These are phyloP conservation scores for Brachionus rubens DNA, from an alignment of 1,140 invertebrate genomes.

Conservation along the genomic window DNA sequence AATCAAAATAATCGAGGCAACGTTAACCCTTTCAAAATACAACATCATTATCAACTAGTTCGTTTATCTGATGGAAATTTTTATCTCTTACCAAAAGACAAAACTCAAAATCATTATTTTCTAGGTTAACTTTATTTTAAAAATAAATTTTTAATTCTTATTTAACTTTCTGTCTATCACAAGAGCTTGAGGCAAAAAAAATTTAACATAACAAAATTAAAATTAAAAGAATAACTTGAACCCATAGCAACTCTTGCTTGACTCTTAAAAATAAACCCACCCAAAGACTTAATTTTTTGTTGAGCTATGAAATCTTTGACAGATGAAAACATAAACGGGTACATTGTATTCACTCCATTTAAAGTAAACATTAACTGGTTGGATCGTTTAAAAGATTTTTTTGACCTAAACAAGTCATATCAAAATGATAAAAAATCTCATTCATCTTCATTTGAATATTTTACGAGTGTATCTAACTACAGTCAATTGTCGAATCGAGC, in stretches of 20 bases:
- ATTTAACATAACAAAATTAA: background rate
- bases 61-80: background rate
- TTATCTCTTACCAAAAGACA: background rate
- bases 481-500: background rate
- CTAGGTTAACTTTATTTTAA: background rate
- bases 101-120: background rate
- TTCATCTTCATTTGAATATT: too few species aligned
- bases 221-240: background rate
- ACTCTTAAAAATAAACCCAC: too few species aligned
- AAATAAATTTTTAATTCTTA: too few species aligned
- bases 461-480: background rate
- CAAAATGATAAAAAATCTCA: background rate
- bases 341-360: background rate
- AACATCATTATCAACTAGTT: too few species aligned
- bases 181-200: too few species aligned
- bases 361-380: background rate
- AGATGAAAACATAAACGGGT: too few species aligned
- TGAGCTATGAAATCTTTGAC: too few species aligned
- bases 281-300: too few species aligned
- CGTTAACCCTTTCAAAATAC: too few species aligned
- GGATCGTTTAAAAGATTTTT: background rate
- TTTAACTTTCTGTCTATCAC: too few species aligned
- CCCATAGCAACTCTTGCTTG: too few species aligned
- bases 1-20: too few species aligned
- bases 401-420: background rate